Base-by-base conservation (phyloP, 2,888 invertebrate genomes). In the Synanthedon formicaeformis region DNA sequence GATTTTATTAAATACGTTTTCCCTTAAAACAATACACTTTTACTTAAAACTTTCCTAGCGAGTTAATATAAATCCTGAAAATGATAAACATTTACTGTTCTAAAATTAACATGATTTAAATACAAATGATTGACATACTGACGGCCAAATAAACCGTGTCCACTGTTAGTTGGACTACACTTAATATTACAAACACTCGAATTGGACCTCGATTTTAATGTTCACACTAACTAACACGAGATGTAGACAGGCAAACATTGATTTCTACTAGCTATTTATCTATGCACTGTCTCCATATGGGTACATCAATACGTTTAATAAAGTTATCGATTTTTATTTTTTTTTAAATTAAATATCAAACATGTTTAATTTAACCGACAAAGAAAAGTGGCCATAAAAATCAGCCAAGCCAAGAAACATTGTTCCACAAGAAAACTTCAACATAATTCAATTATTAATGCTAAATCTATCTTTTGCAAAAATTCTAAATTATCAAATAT, bases 141-240 rank as follows among this genome's bases (percentile, higher is more conserved):
- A 72, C 73, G 68, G 70, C 66, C 69, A 66, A 71, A 68, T 58
- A 65, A 68, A 62, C 57, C 58, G 71, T 68, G 66, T 75, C 70
- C 73, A 73, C 69, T 75, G 70, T 63, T 13, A 72, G 23, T 23
- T 23, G 74, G 74, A 73, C 77, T 78, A 80, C 70, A 64, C 61
- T 63, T 66, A 64, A 67, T 16, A 58, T 73, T 81, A 78, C 71
- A 84, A 79, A 84, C 79, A 77, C 78, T 80, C 78, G 78, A 79
- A 83, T 86, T 86, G 86, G 86, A 86, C 86, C 86, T 79, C 86
- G 71, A 75, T 83, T 81, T 82, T 74, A 79, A 78, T 78, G 49
- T 81, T 85, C 78, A 72, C 79, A 74, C 81, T 84, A 81, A 80
- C 73, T 73, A 76, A 78, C 60, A 68, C 73, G 11, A 51, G 72